Percentiles rank a stretch among this genome's conserved stretches.
Evolutionary conservation across 2,113 vertebrate genomes (phyloP).

Genomic region (Damaliscus lunatus): DNA sequence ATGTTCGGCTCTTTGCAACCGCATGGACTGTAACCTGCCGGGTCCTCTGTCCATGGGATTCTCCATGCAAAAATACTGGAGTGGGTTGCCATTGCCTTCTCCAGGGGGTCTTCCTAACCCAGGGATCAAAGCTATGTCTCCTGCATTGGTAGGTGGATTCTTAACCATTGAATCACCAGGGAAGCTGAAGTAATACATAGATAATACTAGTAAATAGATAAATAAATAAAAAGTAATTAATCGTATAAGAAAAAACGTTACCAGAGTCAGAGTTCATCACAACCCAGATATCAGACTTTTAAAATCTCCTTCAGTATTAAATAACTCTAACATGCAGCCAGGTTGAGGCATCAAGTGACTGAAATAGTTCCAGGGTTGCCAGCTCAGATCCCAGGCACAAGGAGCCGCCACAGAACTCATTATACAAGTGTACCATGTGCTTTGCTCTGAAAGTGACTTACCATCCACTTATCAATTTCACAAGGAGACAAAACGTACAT

Average conservation of each 20-base stretch:
- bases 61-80: neutral
- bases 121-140: neutral
- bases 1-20: neutral
- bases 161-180: neutral
- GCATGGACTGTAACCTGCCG: rapidly evolving
- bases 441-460: neutral
- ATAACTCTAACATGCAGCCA: neutral
- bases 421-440: neutral
- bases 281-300: neutral
- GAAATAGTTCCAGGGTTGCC: neutral
- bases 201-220: neutral
- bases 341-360: neutral
- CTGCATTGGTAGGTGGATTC: neutral
- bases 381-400: too few species aligned
- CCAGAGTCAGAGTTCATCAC: neutral
- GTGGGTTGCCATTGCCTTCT: neutral
- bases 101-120: neutral
- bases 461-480: neutral
- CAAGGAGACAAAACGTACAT: neutral
- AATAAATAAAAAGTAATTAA: neutral
- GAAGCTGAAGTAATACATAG: neutral
- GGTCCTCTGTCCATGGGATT: neutral
- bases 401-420: neutral
- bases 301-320: neutral
- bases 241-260: neutral